A percentile compares a stretch with the other conserved stretches of the same genome.
Conservation (phyloP, 2,888 invertebrate genomes). For the Meghimatium bilineatum region DNA sequence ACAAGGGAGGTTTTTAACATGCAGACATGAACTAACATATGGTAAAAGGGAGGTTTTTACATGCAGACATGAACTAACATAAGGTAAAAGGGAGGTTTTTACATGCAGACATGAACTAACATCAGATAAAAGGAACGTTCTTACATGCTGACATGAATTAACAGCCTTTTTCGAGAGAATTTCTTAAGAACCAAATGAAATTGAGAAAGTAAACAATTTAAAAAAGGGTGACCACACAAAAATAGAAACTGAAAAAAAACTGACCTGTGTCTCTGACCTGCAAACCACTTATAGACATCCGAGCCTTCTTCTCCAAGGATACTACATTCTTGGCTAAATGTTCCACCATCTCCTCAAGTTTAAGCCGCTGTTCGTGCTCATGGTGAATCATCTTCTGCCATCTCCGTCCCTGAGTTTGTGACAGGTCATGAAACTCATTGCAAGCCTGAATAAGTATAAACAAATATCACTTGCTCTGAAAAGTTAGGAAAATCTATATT, state of each 20-base stretch:
- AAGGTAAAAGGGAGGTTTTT: too few species aligned
- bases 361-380: slow-evolving; percentile 94
- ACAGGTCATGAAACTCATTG: slow-evolving; percentile 92
- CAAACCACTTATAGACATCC: slow-evolving; percentile 60
- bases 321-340: slow-evolving; percentile 98
- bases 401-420: slow-evolving; percentile 91
- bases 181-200: too few species aligned
- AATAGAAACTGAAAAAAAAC: neutral
- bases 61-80: too few species aligned
- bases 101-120: too few species aligned
- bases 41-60: too few species aligned
- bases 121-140: too few species aligned
- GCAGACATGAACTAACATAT: too few species aligned
- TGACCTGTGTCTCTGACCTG: slow-evolving; percentile 44
- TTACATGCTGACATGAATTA: too few species aligned
- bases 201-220: neutral
- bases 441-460: slow-evolving; percentile 83
- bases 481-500: too few species aligned
- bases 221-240: neutral
- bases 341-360: slow-evolving; percentile 91
- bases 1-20: too few species aligned
- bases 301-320: slow-evolving; percentile 87
- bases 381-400: slow-evolving; percentile 95
- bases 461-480: too few species aligned
- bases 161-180: too few species aligned